These are phyloP conservation scores for Meandrusa payeni DNA, from an alignment of 2,888 invertebrate genomes.

Conservation along the genomic window DNA sequence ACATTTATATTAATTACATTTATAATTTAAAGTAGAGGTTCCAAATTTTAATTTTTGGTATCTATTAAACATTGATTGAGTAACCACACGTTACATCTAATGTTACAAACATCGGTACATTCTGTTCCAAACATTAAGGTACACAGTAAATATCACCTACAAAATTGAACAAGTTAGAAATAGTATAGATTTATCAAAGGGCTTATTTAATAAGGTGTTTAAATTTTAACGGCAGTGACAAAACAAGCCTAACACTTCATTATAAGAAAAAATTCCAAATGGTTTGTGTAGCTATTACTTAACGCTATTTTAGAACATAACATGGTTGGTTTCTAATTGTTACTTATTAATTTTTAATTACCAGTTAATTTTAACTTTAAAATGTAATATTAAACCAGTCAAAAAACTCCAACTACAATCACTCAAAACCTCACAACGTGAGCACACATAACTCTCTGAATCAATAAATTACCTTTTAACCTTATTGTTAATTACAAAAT, in stretches of 20 bases:
- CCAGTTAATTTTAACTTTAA: conserved; percentile 49
- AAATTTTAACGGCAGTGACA: conserved; percentile 74
- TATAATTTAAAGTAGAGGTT: conserved; percentile 71
- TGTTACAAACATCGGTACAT: conserved; percentile 67
- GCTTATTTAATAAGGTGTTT: conserved; percentile 62
- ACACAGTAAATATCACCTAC: conserved; percentile 76
- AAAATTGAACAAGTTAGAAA: conserved; percentile 80
- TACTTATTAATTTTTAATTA: conserved; percentile 42
- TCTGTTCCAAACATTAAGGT: conserved; percentile 73
- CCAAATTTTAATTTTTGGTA: conserved; percentile 75
- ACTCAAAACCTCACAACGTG: conserved; percentile 63
- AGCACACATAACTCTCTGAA: conserved; percentile 60
- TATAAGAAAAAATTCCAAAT: conserved; percentile 31
- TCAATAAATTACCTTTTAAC: conserved; percentile 59
- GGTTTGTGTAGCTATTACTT: conserved; percentile 15
- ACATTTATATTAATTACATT: conserved; percentile 71
- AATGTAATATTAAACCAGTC: conserved; percentile 55
- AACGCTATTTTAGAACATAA: conserved; percentile 20
- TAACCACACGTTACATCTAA: conserved; percentile 68
- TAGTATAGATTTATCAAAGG: conserved; percentile 77
- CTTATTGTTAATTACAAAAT: conserved; percentile 68
- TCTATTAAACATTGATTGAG: conserved; percentile 74
- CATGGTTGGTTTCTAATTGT: conserved; percentile 19
- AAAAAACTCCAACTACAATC: conserved; percentile 59
- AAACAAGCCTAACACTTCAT: conserved; percentile 61